Conservation (phyloP, 2,113 vertebrate species). For the Baryphthengus martii region DNA sequence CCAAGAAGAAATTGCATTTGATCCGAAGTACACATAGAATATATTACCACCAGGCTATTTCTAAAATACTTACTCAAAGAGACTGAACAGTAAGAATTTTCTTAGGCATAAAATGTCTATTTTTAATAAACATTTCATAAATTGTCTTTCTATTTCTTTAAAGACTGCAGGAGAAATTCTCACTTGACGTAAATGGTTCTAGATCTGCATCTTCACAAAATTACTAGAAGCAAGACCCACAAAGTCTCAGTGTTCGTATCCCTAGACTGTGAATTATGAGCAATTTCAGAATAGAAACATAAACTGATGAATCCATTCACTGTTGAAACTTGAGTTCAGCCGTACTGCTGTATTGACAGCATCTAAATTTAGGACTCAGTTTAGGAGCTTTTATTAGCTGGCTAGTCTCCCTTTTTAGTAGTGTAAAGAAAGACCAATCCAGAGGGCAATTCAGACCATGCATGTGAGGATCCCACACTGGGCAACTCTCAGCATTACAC, state of each 20-base stretch:
- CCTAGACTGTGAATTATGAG: background rate
- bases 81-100: constrained; percentile 7
- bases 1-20: constrained; percentile 52
- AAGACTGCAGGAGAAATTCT: background rate
- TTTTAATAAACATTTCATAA: constrained; percentile 8
- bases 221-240: background rate
- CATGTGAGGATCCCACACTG: background rate
- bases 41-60: constrained; percentile 30
- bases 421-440: background rate
- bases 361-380: background rate
- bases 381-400: background rate
- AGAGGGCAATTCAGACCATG: background rate
- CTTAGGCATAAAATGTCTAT: background rate
- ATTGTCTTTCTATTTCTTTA: background rate
- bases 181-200: background rate
- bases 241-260: background rate
- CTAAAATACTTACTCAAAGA: constrained; percentile 12
- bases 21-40: constrained; percentile 39
- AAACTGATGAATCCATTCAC: background rate
- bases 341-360: background rate
- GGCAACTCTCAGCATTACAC: background rate
- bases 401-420: background rate
- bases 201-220: background rate
- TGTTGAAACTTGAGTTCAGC: background rate
- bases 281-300: background rate